These are phyloP conservation scores for Notospermus geniculatus DNA, from an alignment of 1,140 invertebrate genomes.

Conservation along the genomic window DNA sequence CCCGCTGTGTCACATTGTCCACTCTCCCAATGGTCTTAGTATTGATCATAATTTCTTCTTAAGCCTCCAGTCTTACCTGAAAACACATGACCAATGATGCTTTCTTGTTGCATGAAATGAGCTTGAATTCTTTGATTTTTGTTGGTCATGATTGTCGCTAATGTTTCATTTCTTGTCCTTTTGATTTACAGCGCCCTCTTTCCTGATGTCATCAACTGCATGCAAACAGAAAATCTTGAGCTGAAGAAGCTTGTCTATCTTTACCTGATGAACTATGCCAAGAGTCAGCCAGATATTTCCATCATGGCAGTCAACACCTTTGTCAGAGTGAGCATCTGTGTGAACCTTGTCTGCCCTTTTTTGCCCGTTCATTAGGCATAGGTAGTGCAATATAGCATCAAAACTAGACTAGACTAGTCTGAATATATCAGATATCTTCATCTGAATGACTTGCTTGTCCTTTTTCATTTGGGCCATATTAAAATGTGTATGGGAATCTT, in stretches of 20 bases:
- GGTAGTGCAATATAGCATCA: too few species aligned
- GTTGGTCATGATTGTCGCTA: not conserved
- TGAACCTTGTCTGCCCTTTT: not conserved
- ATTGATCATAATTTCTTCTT: too few species aligned
- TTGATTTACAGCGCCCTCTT: conserved; percentile 78
- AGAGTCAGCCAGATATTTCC: conserved; percentile 99
- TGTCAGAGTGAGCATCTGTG: conserved; percentile 77
- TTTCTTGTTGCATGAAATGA: too few species aligned
- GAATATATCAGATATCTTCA: too few species aligned
- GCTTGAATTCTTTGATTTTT: too few species aligned
- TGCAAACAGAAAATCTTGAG: conserved; percentile 99
- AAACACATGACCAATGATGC: too few species aligned
- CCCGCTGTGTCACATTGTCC: too few species aligned
- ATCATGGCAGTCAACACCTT: conserved; percentile 99
- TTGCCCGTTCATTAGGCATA: conserved; percentile 1
- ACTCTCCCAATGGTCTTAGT: too few species aligned
- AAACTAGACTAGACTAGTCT: too few species aligned
- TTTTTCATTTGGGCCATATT: too few species aligned
- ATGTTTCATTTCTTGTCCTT: conserved; percentile 12
- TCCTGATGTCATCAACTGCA: conserved; percentile 99
- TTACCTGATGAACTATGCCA: conserved; percentile 99
- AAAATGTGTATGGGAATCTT: not conserved
- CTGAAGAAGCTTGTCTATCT: conserved; percentile 99
- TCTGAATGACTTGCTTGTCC: too few species aligned
- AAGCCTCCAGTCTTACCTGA: too few species aligned